These are phyloP conservation scores for Pseudanteris insignis DNA, from an alignment of 2,888 invertebrate genomes.

Conservation along the genomic window DNA sequence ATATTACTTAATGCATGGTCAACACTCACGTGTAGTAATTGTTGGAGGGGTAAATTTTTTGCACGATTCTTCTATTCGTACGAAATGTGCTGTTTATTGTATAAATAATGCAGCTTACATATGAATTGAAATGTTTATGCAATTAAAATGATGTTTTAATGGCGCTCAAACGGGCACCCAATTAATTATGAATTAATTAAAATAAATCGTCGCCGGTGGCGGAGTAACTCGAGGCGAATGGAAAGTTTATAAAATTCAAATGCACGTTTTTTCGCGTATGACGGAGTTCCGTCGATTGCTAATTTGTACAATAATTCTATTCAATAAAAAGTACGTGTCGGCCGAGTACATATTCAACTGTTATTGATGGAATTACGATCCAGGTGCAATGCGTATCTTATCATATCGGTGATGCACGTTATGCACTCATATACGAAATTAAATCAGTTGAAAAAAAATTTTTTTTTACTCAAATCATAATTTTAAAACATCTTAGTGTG, in stretches of 20 bases:
- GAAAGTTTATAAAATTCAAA: constrained; percentile 36
- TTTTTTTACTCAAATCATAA: too few species aligned
- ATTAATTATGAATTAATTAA: constrained; percentile 42
- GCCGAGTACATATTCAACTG: constrained; percentile 23
- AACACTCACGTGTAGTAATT: too few species aligned
- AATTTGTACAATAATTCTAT: constrained; percentile 34
- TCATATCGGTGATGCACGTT: constrained; percentile 5
- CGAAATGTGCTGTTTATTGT: too few species aligned
- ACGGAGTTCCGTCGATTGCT: constrained; percentile 23
- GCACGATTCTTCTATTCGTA: too few species aligned
- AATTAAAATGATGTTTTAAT: constrained; percentile 22
- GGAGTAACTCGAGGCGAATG: constrained; percentile 11
- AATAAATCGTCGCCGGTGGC: constrained; percentile 35
- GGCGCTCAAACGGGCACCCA: constrained; percentile 20
- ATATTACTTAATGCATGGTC: too few species aligned
- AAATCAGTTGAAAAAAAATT: too few species aligned
- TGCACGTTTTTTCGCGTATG: constrained; percentile 12
- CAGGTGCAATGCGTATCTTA: constrained; percentile 29
- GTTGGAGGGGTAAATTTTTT: too few species aligned
- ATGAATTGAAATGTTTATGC: constrained; percentile 25
- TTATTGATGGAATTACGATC: constrained; percentile 5
- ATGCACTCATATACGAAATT: not conserved
- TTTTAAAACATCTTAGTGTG: too few species aligned
- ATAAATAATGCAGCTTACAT: constrained; percentile 9
- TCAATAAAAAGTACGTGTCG: constrained; percentile 30